Evolutionary conservation across 2,797 vertebrate genomes (phyloP), one percentile per base, ranked within the genome.

Genomic region (Craterocephalus amniculus): DNA sequence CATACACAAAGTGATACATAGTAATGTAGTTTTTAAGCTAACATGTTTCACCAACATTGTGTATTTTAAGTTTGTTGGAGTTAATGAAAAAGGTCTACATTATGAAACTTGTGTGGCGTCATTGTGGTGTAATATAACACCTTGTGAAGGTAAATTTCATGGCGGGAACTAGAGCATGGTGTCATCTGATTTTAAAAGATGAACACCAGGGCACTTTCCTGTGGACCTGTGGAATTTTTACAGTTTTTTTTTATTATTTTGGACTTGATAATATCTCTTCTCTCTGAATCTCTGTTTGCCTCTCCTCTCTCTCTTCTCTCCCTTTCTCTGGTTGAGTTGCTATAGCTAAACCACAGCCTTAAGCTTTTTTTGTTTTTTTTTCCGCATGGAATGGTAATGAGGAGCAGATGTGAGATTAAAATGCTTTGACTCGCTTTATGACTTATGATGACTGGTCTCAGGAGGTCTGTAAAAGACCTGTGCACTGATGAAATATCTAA

Each of bases 331-430:
- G 89, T 81, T 91, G 89, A 92, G 88, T 80, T 88, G 78, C 89
- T 81, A 72, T 67, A 79, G 79, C 64, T 83, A 49, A 79, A 81
- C 83, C 76, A 81, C 81, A 80, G 75, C 68, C 80, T 84, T 63
- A 75, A 84, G 74, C 91, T 90, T 84, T 77, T 85, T 90, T n/a
- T n/a, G n/a, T n/a, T n/a, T n/a, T n/a, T n/a, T 80, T 77, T 85
- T 90, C 80, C 91, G 87, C 84, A 87, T 90, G 91, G 90, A 92
- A 93, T 76, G 86, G 86, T 94, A 94, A 95, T 86, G 86, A 87
- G 89, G 83, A 93, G 90, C 94, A 95, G 94, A 95, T 95, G 94
- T 93, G 87, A 92, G 87, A 93, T 94, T 93, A 93, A 93, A 94
- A 92, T 88, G 88, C 89, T 90, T 89, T 91, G 87, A 88, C 92